Conservation (phyloP, 2,113 vertebrate species). For the Machaerirhynchus nigripectus region DNA sequence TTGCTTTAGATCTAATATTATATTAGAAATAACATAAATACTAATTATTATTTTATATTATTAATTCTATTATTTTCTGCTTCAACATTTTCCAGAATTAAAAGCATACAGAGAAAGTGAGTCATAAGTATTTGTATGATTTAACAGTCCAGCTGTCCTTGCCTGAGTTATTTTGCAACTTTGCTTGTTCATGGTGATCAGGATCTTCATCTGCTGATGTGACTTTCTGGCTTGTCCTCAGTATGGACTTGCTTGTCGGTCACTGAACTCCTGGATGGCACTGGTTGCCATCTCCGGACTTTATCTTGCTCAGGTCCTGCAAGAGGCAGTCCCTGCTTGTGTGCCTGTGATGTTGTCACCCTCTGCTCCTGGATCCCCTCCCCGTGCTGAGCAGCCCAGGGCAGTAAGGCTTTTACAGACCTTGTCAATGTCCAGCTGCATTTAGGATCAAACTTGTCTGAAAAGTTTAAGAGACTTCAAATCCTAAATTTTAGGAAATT, state of each 20-base stretch:
- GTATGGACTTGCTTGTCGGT: background rate
- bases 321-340: background rate
- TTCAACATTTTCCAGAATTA: background rate
- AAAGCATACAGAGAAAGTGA: background rate
- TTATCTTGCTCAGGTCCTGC: background rate
- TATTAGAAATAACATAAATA: background rate
- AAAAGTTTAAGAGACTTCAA: background rate
- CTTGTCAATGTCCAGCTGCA: background rate
- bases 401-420: background rate
- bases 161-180: background rate
- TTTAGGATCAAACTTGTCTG: background rate
- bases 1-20: background rate
- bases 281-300: background rate
- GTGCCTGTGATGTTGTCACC: background rate
- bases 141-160: background rate
- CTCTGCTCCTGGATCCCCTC: background rate
- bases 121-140: background rate
- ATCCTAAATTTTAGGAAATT: background rate
- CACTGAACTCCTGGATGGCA: background rate
- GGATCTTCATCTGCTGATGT: background rate
- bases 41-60: background rate
- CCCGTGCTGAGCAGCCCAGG: accelerated
- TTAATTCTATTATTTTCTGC: background rate
- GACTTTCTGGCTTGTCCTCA: background rate
- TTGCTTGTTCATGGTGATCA: background rate